Conservation (phyloP, 1,140 invertebrate species). For the Antheraea mylitta region DNA sequence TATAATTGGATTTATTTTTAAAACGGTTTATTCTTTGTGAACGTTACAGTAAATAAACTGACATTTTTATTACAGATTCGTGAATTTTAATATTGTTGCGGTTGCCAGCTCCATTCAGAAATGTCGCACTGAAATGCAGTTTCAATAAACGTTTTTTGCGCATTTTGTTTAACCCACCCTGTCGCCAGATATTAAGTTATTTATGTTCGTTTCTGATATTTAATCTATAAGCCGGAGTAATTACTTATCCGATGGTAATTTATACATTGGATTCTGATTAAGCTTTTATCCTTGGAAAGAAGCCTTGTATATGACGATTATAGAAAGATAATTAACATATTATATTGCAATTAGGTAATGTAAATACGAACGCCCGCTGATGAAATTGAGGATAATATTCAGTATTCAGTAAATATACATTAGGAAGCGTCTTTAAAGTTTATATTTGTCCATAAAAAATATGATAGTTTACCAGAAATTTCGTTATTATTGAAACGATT, state of each 20-base stretch:
- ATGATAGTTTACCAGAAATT: too few relatives aligned
- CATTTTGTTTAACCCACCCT: neutral
- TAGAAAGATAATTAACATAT: too few relatives aligned
- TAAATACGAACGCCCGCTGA: too few relatives aligned
- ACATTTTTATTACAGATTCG: neutral
- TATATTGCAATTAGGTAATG: too few relatives aligned
- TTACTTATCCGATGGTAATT: neutral
- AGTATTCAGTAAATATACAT: too few relatives aligned
- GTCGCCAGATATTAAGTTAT: neutral
- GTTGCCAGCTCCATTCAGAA: neutral
- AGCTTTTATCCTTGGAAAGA: too few relatives aligned
- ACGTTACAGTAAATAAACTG: neutral
- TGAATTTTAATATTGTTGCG: conserved; percentile 1
- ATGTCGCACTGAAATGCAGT: neutral
- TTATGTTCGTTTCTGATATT: neutral
- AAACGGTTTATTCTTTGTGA: neutral
- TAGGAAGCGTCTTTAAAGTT: too few relatives aligned
- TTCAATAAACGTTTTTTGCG: neutral
- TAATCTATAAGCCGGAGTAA: neutral
- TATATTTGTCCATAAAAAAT: too few relatives aligned
- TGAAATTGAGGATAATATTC: too few relatives aligned
- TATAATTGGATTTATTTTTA: neutral
- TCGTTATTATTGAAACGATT: too few relatives aligned
- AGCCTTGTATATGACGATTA: too few relatives aligned
- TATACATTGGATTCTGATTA: neutral